Evolutionary conservation across 2,888 invertebrate genomes (phyloP), one percentile per base, ranked within the genome.

Genomic region (Argyresthia goedartella): DNA sequence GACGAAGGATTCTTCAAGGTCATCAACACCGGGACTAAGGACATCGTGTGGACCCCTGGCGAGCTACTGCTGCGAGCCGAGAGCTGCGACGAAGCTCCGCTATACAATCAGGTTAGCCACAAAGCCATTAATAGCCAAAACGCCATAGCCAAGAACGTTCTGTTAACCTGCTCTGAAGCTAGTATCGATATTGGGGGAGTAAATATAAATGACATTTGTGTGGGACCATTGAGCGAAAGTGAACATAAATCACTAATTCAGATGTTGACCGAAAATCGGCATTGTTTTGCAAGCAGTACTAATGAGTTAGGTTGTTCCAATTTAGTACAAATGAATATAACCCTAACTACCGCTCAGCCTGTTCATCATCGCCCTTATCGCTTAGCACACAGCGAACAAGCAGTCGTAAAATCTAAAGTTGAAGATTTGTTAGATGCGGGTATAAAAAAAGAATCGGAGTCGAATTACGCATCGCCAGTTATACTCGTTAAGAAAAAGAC

Each of bases 11-110:
- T 15, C 46, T 14, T 51, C 25, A 51, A 51, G 39, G 15, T 51
- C 15, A 25, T 51, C 39, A 51, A 51, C 35, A 15, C 25, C 7
- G 51, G 51, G 16, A 16, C 13, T 1, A 14, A 14, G 36, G 46
- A 51, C 11, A 36, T 51, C 33, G 16, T 11, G 16, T 51, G 51
- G 51, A 9, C 13, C 14, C 13, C 45, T 8, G 46, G 46, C 15
- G 46, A 51, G 14, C 11, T 46, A 46, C 46, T 51, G 39, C n/a
- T 39, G 15, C 51, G 46, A 16, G 51, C 46, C 14, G 51, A 51
- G 36, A 8, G 11, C 35, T 51, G 35, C 39, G 15, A 36, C 10
- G 14, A 39, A 11, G 1, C 25, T 6, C n/a, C 51, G 7, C 16
- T 42, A 25, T 9, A 33, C 9, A 9, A 50, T n/a, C 39, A 49